Percentiles rank a stretch among this genome's conserved stretches.
Evolutionary conservation across 2,888 invertebrate species (phyloP).

Genomic region (Sthenelais limicola): DNA sequence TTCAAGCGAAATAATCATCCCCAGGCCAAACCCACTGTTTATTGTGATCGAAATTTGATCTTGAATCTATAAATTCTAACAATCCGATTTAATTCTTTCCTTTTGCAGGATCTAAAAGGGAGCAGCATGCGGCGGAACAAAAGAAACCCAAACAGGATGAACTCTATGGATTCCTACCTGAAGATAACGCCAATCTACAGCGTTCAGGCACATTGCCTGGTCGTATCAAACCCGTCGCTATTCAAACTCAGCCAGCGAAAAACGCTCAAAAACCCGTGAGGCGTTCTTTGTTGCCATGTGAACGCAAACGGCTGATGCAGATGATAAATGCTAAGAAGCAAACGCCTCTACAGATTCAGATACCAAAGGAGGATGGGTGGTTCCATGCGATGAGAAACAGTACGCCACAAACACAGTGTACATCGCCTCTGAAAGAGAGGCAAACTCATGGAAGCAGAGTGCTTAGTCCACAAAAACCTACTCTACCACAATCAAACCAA

Average conservation of each 20-base stretch:
- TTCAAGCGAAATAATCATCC: no score
- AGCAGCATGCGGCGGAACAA: not conserved
- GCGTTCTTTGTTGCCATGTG: constrained; percentile 17
- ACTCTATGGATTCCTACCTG: constrained; percentile 23
- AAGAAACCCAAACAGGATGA: not conserved
- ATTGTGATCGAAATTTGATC: no score
- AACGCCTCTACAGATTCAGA: constrained; percentile 20
- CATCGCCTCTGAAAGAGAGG: no score
- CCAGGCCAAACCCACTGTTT: no score
- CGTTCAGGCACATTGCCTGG: constrained; percentile 11
- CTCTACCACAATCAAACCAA: not conserved
- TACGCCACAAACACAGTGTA: no score
- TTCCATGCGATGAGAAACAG: not conserved
- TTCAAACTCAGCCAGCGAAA: not conserved
- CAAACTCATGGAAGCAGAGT: no score
- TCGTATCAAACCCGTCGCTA: not conserved
- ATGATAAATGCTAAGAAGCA: not conserved
- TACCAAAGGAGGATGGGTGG: not conserved
- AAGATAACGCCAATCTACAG: not conserved
- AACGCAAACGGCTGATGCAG: not conserved
- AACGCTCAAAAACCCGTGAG: constrained; percentile 4
- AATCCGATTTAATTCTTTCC: not conserved
- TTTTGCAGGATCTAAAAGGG: constrained; percentile 25
- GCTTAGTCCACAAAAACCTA: not conserved
- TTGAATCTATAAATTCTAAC: no score